These are phyloP conservation scores for Candidula unifasciata DNA, from an alignment of 2,888 invertebrate species.

Conservation along the genomic window DNA sequence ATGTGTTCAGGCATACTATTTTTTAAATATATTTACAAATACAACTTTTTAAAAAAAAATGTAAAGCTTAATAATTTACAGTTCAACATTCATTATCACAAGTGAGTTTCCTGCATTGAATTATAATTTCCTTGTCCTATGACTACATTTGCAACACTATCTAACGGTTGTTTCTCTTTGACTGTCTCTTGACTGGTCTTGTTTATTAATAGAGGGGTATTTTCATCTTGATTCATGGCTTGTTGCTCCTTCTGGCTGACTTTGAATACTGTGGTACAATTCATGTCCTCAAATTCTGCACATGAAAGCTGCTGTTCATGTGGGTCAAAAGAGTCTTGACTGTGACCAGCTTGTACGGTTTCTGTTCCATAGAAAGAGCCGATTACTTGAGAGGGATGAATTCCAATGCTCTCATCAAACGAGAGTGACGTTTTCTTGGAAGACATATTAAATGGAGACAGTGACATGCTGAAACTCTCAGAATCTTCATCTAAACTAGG, in stretches of 20 bases:
- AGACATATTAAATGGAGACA: slow-evolving; percentile 9
- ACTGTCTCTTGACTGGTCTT: slow-evolving; percentile 1
- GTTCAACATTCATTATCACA: slow-evolving; percentile 29
- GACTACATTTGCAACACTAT: slow-evolving; percentile 18
- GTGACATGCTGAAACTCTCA: not conserved
- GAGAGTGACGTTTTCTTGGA: slow-evolving; percentile 29
- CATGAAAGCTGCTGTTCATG: slow-evolving; percentile 5
- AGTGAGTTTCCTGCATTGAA: slow-evolving; percentile 46
- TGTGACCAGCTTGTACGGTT: not conserved
- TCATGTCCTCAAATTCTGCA: not conserved
- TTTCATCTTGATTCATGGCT: not conserved
- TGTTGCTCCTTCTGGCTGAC: not conserved
- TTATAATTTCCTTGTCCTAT: slow-evolving; percentile 6
- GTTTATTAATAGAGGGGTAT: slow-evolving; percentile 7
- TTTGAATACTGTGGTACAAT: not conserved
- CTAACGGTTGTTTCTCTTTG: not conserved
- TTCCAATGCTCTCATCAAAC: slow-evolving; percentile 31
- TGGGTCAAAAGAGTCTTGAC: not conserved
- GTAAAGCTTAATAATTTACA: not conserved
- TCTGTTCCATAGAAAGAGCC: slow-evolving; percentile 17
- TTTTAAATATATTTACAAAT: not conserved
- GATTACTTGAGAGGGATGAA: slow-evolving; percentile 4
- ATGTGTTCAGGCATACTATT: not conserved
- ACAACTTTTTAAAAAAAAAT: not conserved
- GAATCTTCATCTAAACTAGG: not conserved